Conservation (phyloP, 1,140 invertebrate genomes). For the Drosophila kanapiae region DNA sequence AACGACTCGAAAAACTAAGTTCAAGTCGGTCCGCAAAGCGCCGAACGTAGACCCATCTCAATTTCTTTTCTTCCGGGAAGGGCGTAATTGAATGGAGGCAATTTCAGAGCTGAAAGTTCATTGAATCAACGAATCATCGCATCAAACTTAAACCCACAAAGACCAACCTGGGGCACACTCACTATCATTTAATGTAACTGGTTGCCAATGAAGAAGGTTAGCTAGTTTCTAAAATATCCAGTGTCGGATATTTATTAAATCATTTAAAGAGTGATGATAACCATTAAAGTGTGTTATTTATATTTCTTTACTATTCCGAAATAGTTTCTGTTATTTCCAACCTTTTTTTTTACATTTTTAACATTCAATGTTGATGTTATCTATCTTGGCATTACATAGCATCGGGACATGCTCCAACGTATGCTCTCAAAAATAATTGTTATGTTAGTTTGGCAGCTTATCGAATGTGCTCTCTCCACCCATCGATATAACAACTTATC, state of each 20-base stretch:
- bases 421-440: constrained; percentile 6
- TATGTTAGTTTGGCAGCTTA: constrained; percentile 30
- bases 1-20: constrained; percentile 22
- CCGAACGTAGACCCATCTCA: not conserved
- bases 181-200: not conserved
- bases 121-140: not conserved
- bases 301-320: no score
- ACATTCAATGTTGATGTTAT: not conserved
- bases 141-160: not conserved
- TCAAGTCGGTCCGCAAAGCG: not conserved
- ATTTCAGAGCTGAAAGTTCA: not conserved
- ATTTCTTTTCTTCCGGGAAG: constrained; percentile 1
- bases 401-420: not conserved
- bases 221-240: no score
- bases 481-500: constrained; percentile 25
- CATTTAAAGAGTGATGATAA: not conserved
- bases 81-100: constrained; percentile 23
- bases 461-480: not conserved
- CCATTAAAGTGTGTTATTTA: no score
- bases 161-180: not conserved
- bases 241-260: not conserved
- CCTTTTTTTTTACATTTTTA: not conserved
- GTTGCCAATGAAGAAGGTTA: not conserved
- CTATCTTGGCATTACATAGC: not conserved
- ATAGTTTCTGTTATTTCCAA: no score